Percentiles rank a stretch among this genome's conserved stretches.
These are phyloP conservation scores for Chascanopsetta lugubris DNA, from an alignment of 2,113 vertebrate species.

Conservation along the genomic window DNA sequence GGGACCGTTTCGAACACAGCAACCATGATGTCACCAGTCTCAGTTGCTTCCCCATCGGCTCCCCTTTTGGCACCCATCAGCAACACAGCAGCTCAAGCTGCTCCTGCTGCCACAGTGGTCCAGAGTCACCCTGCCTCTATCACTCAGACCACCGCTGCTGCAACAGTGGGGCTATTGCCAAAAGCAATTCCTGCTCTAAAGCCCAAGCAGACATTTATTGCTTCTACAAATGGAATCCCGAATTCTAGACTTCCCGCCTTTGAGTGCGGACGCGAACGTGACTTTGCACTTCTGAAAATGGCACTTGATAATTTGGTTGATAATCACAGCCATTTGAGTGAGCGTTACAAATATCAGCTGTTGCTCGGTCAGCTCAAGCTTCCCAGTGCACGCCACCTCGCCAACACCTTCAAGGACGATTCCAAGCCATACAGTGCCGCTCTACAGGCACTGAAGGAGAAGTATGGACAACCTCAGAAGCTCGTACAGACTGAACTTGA, in stretches of 20 bases:
- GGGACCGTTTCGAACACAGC: too few species aligned
- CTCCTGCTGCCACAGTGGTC: too few species aligned
- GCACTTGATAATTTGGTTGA: background rate
- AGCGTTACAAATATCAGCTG: conserved; percentile 1
- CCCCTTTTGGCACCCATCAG: too few species aligned
- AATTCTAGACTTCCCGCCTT: background rate
- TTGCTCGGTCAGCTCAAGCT: background rate
- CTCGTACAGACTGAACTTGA: conserved; percentile 1
- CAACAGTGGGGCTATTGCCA: too few species aligned
- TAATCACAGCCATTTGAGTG: too few species aligned
- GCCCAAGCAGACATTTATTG: too few species aligned
- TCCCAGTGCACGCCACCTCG: background rate
- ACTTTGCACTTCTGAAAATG: background rate
- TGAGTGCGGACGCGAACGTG: background rate
- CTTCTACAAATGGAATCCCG: background rate
- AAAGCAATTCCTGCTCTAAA: too few species aligned
- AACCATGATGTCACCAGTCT: too few species aligned
- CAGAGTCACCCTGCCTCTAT: too few species aligned
- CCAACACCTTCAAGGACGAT: background rate
- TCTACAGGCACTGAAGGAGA: background rate
- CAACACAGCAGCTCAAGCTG: too few species aligned
- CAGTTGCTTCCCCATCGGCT: too few species aligned
- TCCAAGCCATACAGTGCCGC: background rate
- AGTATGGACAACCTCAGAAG: conserved; percentile 11
- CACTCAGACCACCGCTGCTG: too few species aligned